Base-by-base conservation (phyloP, 2,797 vertebrate species). In the Syndactyla subalaris region DNA sequence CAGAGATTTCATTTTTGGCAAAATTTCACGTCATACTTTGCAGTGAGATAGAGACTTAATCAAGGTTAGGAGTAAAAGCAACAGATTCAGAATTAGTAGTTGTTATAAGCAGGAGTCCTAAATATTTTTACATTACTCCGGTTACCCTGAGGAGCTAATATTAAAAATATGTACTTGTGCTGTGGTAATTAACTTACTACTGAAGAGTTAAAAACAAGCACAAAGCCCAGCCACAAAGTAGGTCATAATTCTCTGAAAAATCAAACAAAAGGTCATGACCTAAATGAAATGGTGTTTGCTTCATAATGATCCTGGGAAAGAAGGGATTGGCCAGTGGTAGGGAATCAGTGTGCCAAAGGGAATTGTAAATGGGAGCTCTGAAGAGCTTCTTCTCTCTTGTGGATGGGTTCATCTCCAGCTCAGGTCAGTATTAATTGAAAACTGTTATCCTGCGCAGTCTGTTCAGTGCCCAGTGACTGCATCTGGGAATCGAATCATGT, bases 191-290 rank as follows among this genome's bases (percentile, higher is more conserved):
- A 59, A 46, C 63, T 58, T 78, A 32, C 8, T 73, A 18, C 26
- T 6, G 2, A 82, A 90, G 54, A 87, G 23, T 74, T 79, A 65
- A 86, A 92, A 95, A 16, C 34, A 90, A 67, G 57, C 66, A 78
- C 34, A 45, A 92, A 95, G 20, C 32, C 19, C 14, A 49, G 66
- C 38, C 54, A 46, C 72, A 75, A 78, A 92, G 45, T 63, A 79
- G 74, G 71, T 65, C 71, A 68, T 86, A 88, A 93, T 90, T 96
- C 80, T 93, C 59, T 68, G 29, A 85, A 88, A 92, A 93, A 84
- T 85, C 83, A 95, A 79, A 85, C 30, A 49, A 65, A 80, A 88
- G 49, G 79, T 77, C 80, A 68, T 27, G 46, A 89, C 76, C 84
- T 74, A 80, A 90, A 94, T 81, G 32, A 94, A 95, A 96, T 4